Evolutionary conservation across 2,113 vertebrate species (phyloP), one percentile per base, ranked within the genome.

Genomic region (Pelobates fuscus): DNA sequence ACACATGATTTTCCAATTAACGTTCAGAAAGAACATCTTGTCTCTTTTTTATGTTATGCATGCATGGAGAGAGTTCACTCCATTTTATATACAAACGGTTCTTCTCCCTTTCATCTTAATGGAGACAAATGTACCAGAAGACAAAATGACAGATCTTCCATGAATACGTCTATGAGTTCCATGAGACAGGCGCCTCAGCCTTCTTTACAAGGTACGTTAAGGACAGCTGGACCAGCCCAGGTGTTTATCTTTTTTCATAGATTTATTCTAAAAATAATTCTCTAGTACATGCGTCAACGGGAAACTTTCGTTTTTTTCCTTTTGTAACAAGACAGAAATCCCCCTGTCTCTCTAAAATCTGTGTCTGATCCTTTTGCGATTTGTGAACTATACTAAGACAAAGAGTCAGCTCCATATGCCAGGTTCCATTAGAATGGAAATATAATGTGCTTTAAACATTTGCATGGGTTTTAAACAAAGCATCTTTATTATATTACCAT

Each of bases 81-180:
- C 5, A 5, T 37, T 37, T 37, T 10, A 10, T 10, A 37, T 10
- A 37, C n/a, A 37, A 37, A 44, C 57, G 15, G 2, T 25, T 24
- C 26, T 49, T 61, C 26, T 30, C 14, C n/a, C 25, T 62, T 44
- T 62, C 37, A 61, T 71, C n/a, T 37, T 62, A 24, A 71, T n/a
- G 23, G 14, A 41, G 26, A 72, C 15, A 23, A 23, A 62, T 46
- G 69, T 37, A 15, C 20, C 55, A 61, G 27, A 20, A 15, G 5
- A 6, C 24, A 55, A 27, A 10, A 12, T 5, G 20, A 10, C n/a
- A 8, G 32, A 37, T 6, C 32, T 37, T 10, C 32, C 32, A 6
- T 37, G 32, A 37, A 6, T n/a, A n/a, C n/a, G n/a, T n/a, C n/a
- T n/a, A 6, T 37, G 32, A 37, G 32, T 37, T 37, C 10, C 32